A percentile compares a stretch with the other conserved stretches of the same genome.
Conservation (phyloP, 53 echinoderm and acorn worm genomes). For the Patiria pectinifera region DNA sequence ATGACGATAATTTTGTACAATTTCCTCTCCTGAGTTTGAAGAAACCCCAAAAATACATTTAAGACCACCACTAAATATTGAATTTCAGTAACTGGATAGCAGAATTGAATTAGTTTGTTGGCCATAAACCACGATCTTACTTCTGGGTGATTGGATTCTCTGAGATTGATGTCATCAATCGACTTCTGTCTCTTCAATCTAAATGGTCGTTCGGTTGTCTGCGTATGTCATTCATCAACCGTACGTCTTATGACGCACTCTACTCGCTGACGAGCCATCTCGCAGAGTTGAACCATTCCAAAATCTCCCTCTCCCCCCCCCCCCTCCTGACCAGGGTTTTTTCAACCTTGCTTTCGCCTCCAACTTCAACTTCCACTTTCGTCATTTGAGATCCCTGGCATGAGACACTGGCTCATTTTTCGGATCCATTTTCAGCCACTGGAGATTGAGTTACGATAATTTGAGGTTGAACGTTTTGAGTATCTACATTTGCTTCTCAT, state of each 20-base stretch:
- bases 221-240: constrained; percentile 5
- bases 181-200: neutral
- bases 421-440: too few species aligned
- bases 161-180: constrained; percentile 11
- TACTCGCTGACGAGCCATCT: neutral
- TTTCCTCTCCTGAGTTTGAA: neutral
- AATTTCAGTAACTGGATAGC: constrained; percentile 2
- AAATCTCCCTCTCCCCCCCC: neutral
- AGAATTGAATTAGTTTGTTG: constrained; percentile 4
- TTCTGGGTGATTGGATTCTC: neutral
- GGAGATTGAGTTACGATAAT: too few species aligned
- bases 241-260: neutral
- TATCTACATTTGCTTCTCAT: too few species aligned
- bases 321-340: too few species aligned
- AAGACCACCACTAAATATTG: neutral
- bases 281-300: neutral
- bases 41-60: neutral
- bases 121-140: neutral
- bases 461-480: too few species aligned
- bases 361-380: too few species aligned
- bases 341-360: too few species aligned
- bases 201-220: neutral
- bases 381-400: too few species aligned
- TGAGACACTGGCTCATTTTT: too few species aligned
- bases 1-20: neutral